These are phyloP conservation scores for Carterocephalus palaemon DNA, from an alignment of 2,888 invertebrate species.

Conservation along the genomic window DNA sequence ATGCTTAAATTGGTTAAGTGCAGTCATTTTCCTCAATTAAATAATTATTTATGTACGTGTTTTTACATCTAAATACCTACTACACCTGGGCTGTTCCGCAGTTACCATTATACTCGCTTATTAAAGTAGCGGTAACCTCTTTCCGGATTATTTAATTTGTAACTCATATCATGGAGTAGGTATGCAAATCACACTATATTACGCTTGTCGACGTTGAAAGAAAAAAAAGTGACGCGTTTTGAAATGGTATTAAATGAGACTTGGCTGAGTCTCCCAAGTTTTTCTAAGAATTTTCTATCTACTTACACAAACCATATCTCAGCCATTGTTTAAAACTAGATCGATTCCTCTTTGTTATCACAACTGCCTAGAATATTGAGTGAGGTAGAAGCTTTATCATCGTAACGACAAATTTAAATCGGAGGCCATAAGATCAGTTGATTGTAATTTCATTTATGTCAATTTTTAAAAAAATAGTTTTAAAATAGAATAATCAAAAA, in stretches of 20 bases:
- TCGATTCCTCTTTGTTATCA: constrained; percentile 42
- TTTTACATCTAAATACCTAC: too few relatives aligned
- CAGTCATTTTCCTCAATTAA: too few relatives aligned
- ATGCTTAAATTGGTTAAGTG: too few relatives aligned
- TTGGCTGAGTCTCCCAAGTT: constrained; percentile 43
- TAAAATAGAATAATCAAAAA: not conserved
- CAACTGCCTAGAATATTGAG: constrained; percentile 5
- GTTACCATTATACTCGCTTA: constrained; percentile 1
- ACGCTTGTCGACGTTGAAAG: constrained; percentile 40
- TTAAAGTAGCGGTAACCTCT: constrained; percentile 13
- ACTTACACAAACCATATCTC: constrained; percentile 38
- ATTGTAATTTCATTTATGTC: too few relatives aligned
- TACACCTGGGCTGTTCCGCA: not conserved
- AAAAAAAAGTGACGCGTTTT: constrained; percentile 44
- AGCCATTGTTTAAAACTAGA: constrained; percentile 37
- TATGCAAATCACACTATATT: constrained; percentile 29
- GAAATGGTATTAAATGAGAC: constrained; percentile 48
- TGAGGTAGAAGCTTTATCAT: not conserved
- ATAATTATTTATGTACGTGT: too few relatives aligned
- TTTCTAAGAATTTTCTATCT: constrained; percentile 51
- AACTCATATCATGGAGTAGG: constrained; percentile 2
- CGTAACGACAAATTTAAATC: not conserved
- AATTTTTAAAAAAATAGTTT: too few relatives aligned
- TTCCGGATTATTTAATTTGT: constrained; percentile 20
- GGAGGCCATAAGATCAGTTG: constrained; percentile 13